Percentiles rank a stretch among this genome's conserved stretches.
Evolutionary conservation across 2,888 invertebrate genomes (phyloP).

Genomic region (Altica lythri): DNA sequence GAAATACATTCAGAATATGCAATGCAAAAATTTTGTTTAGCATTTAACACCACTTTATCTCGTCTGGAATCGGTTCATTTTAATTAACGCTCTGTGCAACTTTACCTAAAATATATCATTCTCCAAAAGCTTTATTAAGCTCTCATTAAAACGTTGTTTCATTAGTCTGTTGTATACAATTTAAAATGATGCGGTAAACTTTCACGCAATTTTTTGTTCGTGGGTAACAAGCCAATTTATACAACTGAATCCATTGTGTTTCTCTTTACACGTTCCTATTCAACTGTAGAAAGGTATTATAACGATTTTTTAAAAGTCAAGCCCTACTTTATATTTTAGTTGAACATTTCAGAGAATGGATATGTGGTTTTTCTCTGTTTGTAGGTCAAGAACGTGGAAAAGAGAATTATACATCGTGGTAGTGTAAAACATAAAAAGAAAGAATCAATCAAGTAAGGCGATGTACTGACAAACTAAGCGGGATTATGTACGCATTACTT

Average conservation of each 20-base stretch:
- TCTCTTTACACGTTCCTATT: background rate
- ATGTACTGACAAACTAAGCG: too few species aligned
- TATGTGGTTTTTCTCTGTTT: slow-evolving; percentile 15
- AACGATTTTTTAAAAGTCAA: slow-evolving; percentile 7
- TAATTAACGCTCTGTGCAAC: background rate
- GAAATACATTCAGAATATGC: too few species aligned
- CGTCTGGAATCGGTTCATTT: too few species aligned
- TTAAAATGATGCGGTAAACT: slow-evolving; percentile 3
- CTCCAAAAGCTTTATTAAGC: background rate
- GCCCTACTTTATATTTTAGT: slow-evolving; percentile 9
- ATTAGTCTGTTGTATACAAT: background rate
- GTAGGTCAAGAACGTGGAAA: slow-evolving; percentile 4
- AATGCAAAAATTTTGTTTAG: too few species aligned
- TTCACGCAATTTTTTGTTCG: slow-evolving; percentile 5
- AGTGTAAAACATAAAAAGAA: background rate
- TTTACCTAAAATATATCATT: background rate
- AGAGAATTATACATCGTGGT: slow-evolving; percentile 6
- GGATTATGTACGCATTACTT: too few species aligned
- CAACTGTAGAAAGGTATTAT: slow-evolving; percentile 1
- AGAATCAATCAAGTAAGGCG: too few species aligned
- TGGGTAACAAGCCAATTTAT: slow-evolving; percentile 8
- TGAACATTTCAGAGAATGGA: slow-evolving; percentile 2
- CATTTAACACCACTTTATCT: too few species aligned
- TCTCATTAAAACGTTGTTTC: slow-evolving; percentile 5
- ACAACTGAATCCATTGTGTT: slow-evolving; percentile 3